Base-by-base conservation (phyloP, 2,113 vertebrate species). In the Tauraco erythrolophus region DNA sequence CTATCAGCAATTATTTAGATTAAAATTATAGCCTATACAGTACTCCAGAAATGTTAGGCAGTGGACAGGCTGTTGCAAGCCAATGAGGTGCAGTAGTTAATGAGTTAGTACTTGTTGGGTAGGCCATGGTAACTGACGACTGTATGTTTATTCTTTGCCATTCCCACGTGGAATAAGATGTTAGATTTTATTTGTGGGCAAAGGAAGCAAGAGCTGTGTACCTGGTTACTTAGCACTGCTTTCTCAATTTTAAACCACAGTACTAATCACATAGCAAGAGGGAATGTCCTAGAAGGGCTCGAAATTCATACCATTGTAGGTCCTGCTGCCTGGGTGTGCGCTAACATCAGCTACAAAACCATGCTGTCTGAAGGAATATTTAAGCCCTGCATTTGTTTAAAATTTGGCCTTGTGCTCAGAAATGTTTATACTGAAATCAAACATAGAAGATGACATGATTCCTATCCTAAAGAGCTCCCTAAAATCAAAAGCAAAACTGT, bases 381-480 rank as follows among this genome's bases (percentile, higher is more conserved):
- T 84, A 69, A 54, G 50, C 18, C 62, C 62, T 93, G 61, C 39
- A 76, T 89, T 92, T 89, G 74, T 93, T 96, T 96, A 95, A 92
- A 94, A 89, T 81, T 75, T 94, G 89, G 35, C 45, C 41, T 72
- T n/a, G 17, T 80, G 56, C 37, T 96, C 82, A 80, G 78, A 66
- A 80, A 65, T 92, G 62, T 95, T 96, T 96, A 85, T 72, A 61
- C 19, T 69, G 53, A 88, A 94, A 83, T 54, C 70, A 89, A 83
- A 76, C 93, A 85, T 30, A 94, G 74, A 94, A 45, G 70, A 95
- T 90, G 19, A 84, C 61, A 80, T 27, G 31, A 71, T 46, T 95
- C 19, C 66, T 90, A 58, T 69, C 74, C 81, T 39, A 79, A 76
- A 83, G 24, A 83, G 11, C 23, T 89, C 89, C 74, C 53, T 76